Conservation (phyloP, 2,888 invertebrate species). For the Thera britannica region DNA sequence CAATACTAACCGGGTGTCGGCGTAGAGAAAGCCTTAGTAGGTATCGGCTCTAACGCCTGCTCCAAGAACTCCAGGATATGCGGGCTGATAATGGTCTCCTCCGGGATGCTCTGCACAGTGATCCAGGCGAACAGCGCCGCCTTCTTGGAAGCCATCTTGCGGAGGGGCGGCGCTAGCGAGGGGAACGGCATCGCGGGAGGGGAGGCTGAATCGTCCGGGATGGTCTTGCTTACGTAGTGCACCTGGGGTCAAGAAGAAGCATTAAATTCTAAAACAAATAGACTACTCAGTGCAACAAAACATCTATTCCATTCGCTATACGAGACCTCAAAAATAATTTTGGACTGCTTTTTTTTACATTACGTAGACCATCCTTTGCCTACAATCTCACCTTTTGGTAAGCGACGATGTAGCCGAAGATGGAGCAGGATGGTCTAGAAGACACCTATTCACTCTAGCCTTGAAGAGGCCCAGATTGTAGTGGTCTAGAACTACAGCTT, state of each 20-base stretch:
- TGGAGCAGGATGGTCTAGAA: too few relatives aligned
- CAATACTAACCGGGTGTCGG: conserved; percentile 64
- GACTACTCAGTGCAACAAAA: too few relatives aligned
- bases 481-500: too few relatives aligned
- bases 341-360: too few relatives aligned
- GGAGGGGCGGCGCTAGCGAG: conserved; percentile 46
- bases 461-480: too few relatives aligned
- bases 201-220: conserved; percentile 85
- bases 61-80: conserved; percentile 98
- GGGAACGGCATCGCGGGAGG: conserved; percentile 52
- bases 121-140: conserved; percentile 97
- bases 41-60: conserved; percentile 98
- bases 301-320: too few relatives aligned
- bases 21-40: conserved; percentile 85
- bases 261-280: too few relatives aligned
- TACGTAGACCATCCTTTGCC: too few relatives aligned
- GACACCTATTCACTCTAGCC: too few relatives aligned
- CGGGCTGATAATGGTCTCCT: conserved; percentile 98
- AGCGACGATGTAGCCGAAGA: too few relatives aligned
- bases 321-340: too few relatives aligned
- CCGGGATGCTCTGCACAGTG: conserved; percentile 98
- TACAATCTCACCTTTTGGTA: too few relatives aligned
- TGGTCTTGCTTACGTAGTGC: conserved; percentile 92
- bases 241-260: conserved; percentile 71
- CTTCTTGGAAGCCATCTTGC: conserved; percentile 90